Evolutionary conservation across 2,797 vertebrate genomes (phyloP).

Genomic region (Ctenopoma kingsleyae): DNA sequence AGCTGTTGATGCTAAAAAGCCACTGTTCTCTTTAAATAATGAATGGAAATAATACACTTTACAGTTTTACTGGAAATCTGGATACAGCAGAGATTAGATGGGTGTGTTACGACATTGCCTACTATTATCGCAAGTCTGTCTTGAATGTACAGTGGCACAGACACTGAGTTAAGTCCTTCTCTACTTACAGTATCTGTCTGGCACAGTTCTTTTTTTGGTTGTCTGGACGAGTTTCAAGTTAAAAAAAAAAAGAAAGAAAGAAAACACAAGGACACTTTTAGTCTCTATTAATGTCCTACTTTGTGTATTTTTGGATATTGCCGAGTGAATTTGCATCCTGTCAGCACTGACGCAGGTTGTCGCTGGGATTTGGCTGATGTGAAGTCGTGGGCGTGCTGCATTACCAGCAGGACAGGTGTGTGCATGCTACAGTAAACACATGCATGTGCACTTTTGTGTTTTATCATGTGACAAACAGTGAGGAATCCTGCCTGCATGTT

Average conservation of each 20-base stretch:
- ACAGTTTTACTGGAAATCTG: slow-evolving; percentile 22
- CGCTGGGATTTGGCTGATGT: slow-evolving; percentile 22
- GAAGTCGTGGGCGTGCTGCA: slow-evolving; percentile 2
- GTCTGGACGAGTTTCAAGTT: slow-evolving; percentile 6
- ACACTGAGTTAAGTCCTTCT: background rate
- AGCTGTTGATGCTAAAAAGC: slow-evolving; percentile 31
- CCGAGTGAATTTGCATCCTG: slow-evolving; percentile 20
- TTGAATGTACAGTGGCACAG: background rate
- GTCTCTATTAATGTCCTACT: background rate
- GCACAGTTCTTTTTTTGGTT: slow-evolving; percentile 28
- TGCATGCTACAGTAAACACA: background rate
- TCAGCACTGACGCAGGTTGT: slow-evolving; percentile 34
- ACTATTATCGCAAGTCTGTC: slow-evolving; percentile 19
- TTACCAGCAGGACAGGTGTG: slow-evolving; percentile 12
- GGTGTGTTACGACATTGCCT: slow-evolving; percentile 5
- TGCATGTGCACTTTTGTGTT: background rate
- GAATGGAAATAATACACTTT: slow-evolving; percentile 29
- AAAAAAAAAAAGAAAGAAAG: no score
- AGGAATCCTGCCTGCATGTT: background rate
- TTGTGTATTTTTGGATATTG: slow-evolving; percentile 1
- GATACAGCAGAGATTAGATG: slow-evolving; percentile 10
- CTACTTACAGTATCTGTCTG: background rate
- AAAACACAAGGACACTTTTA: background rate
- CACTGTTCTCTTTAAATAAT: slow-evolving; percentile 46
- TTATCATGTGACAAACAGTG: background rate